A percentile compares a stretch with the other conserved stretches of the same genome.
phyloP scores from a whole-genome alignment of 2,113 vertebrate species.

The Anhinga anhinga region DNA sequence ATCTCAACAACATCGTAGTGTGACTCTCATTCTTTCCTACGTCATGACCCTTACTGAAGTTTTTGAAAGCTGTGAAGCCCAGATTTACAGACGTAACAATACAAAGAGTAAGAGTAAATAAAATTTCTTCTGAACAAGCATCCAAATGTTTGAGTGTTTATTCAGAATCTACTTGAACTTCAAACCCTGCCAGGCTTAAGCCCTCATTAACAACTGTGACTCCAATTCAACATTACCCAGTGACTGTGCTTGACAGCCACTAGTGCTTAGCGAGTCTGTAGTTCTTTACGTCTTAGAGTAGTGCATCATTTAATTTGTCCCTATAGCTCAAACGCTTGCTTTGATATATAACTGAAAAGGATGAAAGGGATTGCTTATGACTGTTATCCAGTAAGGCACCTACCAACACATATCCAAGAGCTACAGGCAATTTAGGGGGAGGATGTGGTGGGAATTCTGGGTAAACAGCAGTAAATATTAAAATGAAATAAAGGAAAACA shows the following conservation, averaged over 20 bases:
- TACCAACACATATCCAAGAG: neutral
- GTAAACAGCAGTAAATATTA: slow-evolving; percentile 39
- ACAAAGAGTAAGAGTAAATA: neutral
- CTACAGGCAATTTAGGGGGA: neutral
- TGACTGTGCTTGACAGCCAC: neutral
- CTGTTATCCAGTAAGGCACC: slow-evolving; percentile 6
- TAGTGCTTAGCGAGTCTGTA: neutral
- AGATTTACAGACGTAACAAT: neutral
- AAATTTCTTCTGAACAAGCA: neutral
- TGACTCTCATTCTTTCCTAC: neutral
- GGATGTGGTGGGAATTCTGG: slow-evolving; percentile 8
- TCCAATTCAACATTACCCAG: neutral
- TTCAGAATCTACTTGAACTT: neutral
- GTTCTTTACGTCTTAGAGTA: slow-evolving; percentile 2
- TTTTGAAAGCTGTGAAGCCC: neutral
- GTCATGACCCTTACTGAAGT: neutral
- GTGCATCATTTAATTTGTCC: slow-evolving; percentile 20
- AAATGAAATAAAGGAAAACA: neutral
- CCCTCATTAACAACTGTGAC: neutral
- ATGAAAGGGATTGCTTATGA: neutral
- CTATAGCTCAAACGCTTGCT: neutral
- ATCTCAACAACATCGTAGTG: neutral
- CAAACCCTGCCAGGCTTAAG: neutral
- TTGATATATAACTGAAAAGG: neutral
- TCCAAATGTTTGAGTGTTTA: neutral